Evolutionary conservation across 2,888 invertebrate genomes (phyloP), one percentile per base, ranked within the genome.

Genomic region (Euplagia quadripunctaria): DNA sequence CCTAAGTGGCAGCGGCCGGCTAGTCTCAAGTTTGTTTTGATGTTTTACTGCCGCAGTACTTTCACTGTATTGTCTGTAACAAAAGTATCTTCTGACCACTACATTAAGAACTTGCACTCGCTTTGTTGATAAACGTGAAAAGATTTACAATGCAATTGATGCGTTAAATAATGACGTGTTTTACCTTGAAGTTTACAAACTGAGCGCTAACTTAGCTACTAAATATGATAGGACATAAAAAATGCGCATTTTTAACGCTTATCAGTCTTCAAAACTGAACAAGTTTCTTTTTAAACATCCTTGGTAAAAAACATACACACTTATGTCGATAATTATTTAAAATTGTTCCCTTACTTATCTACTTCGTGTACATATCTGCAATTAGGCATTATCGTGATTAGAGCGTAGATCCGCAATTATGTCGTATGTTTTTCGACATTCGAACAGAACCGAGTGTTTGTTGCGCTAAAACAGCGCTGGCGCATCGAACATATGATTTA

Each of bases 1-100:
- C 75, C 63, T 85, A 87, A 87, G 83, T 83, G 87, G 82, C 82
- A 82, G 85, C 89, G 86, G 87, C 92, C 93, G 92, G 92, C 89
- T 81, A 82, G 77, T 81, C 85, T 80, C 76, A 80, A 89, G 91
- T 94, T 95, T 95, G 94, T 95, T 95, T 93, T 94, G 94, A 89
- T 94, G 84, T 88, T 86, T 86, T 74, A 68, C 76, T 84, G 80
- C 78, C 82, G 84, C 82, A 83, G 81, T 63, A 77, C 77, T 76
- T 79, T 74, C 74, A 77, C 78, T 72, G 49, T 71, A 31, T 12
- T 46, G 31, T 69, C 61, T 69, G 46, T 20, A n/a, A 74, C 63
- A 74, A 73, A 71, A 41, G 49, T 43, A 68, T 55, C 43, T 16
- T 63, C 70, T 71, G 65, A 41, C 41, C 71, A 49, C 41, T 58